Base-by-base conservation (phyloP, 2,113 vertebrate genomes). In the Propithecus coquereli region DNA sequence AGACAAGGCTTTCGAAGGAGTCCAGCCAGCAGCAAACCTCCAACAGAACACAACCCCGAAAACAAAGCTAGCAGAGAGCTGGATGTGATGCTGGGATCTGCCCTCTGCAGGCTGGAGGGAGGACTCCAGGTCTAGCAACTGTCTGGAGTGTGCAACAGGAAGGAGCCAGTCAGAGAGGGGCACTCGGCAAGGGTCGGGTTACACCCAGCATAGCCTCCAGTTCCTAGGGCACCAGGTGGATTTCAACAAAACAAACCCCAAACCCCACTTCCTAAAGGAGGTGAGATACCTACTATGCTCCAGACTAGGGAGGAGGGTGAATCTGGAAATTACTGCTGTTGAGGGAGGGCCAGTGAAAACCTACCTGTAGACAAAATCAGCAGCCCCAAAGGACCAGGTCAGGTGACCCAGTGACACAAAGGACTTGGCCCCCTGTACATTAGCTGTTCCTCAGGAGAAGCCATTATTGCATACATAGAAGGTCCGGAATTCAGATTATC, bases 191-290 rank as follows among this genome's bases (percentile, higher is more conserved):
- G 8, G 34, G n/a, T 23, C 77, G 52, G 22, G 61, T 5, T n/a
- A 71, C 20, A 73, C 40, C 37, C 50, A 59, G 76, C 6, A 50
- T 18, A 34, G 66, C 43, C 50, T 88, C 74, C 16, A 74, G 43
- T 37, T 66, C 61, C 77, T 77, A 57, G 12, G 12, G 76, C 10
- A 70, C 30, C 11, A 50, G 57, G 5, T 81, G n/a, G n/a, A 9
- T 47, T 96, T 91, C 88, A 88, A 86, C 20, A 94, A 95, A 93
- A 82, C 27, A 87, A 93, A 87, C 25, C 34, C 34, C 40, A 68
- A 70, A 74, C 1, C 50, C 30, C 50, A 57, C 84, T 84, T 74
- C 22, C 74, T 77, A 66, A 54, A n/a, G 40, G 47, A 91, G 45
- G 5, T 52, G 25, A 96, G 47, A n/a, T 54, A 76, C 22, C 11